Conservation (phyloP, 2,113 vertebrate genomes). For the Nothobranchius kuhntae region DNA sequence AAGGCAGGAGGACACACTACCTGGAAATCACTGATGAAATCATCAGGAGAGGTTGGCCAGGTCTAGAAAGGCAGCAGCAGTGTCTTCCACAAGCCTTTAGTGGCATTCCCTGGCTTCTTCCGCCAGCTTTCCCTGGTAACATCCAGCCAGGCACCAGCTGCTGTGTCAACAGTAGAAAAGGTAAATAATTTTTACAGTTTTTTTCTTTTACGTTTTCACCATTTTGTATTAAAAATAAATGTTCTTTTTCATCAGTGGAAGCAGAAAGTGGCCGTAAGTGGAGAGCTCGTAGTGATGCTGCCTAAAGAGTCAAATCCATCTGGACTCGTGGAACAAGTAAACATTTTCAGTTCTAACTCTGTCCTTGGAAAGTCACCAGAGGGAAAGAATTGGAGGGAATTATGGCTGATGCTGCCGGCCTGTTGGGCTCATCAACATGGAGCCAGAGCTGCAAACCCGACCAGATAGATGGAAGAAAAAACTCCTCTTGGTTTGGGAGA, state of each 20-base stretch:
- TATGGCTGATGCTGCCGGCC: conserved; percentile 41
- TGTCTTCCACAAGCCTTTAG: too few relatives aligned
- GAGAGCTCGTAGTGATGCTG: conserved; percentile 13
- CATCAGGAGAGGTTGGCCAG: too few relatives aligned
- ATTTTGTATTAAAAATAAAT: too few relatives aligned
- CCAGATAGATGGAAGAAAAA: conserved; percentile 30
- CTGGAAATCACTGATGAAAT: too few relatives aligned
- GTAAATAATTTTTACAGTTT: too few relatives aligned
- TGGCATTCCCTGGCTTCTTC: too few relatives aligned
- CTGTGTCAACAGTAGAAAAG: too few relatives aligned
- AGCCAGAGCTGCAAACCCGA: conserved; percentile 42
- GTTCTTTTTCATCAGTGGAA: neutral
- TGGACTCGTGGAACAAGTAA: conserved; percentile 42
- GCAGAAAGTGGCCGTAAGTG: conserved; percentile 8
- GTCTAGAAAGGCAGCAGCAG: too few relatives aligned
- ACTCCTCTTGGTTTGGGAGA: conserved; percentile 26
- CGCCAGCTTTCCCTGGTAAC: too few relatives aligned
- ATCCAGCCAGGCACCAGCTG: too few relatives aligned
- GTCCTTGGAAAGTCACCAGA: conserved; percentile 52
- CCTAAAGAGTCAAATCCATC: conserved; percentile 25
- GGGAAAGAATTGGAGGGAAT: conserved; percentile 61
- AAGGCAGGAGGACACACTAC: too few relatives aligned
- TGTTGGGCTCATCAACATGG: conserved; percentile 56
- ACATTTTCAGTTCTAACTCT: conserved; percentile 39
- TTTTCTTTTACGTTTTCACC: too few relatives aligned